Evolutionary conservation across 2,888 invertebrate species (phyloP), one percentile per base, ranked within the genome.

Genomic region (Drosophila infuscata): DNA sequence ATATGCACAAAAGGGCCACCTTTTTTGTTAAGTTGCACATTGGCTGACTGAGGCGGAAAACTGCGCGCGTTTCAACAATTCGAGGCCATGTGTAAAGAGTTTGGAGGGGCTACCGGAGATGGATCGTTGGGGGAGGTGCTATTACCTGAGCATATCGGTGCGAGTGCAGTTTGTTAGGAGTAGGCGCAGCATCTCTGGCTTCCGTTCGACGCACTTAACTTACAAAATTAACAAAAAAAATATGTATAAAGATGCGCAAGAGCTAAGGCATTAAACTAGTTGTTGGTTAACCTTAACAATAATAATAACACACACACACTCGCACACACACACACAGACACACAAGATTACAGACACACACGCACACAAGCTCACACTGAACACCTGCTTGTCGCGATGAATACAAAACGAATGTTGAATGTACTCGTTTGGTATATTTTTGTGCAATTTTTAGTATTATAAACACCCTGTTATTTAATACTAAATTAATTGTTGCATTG

Each of bases 171-270:
- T 90, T 69, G 74, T 70, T 25, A 84, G 70, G 30, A 91, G 76
- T 66, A 91, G 77, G 67, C 92, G 91, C 70, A 91, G 87, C 91
- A 91, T 91, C 77, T 74, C 58, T 68, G 58, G 60, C 65, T 72
- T 64, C 54, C 43, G 52, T 70, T 67, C 60, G 59, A 71, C 67
- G 48, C 76, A 52, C 67, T 76, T 81, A 78, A 74, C 71, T 81
- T 72, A 81, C 17, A 68, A 78, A 72, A 82, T 77, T 74, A 83
- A 77, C 60, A 68, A 75, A 68, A 41, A 56, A 8, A 15, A 51
- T 48, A 51, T 30, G 59, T 53, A 43, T 38, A 57, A 57, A 32
- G 32, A 76, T 70, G 87, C 73, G 73, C 82, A 79, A 83, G 69
- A 70, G 82, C 78, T 78, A 81, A 81, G 68, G 73, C 84, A 83